These are phyloP conservation scores for Drosophila phalerata DNA, from an alignment of 2,888 invertebrate species.

Conservation along the genomic window DNA sequence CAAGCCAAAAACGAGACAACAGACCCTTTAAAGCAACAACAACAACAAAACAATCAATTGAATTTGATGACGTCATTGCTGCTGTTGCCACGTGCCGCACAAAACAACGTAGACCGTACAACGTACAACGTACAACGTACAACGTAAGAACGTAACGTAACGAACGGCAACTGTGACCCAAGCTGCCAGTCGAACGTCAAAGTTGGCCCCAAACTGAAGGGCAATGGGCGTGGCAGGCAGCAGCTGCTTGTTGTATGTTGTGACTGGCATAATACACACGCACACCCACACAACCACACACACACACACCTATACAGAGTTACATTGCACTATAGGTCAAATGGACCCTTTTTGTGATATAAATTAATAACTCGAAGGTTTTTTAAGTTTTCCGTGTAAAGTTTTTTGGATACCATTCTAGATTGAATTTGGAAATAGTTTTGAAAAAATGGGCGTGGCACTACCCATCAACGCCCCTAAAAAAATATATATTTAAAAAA, in stretches of 20 bases:
- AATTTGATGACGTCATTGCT: conserved; percentile 39
- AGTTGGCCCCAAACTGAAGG: conserved; percentile 34
- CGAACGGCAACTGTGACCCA: conserved; percentile 13
- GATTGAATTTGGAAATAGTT: too few relatives aligned
- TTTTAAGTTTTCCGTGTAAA: too few relatives aligned
- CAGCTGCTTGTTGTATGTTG: conserved; percentile 28
- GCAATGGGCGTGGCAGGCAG: conserved; percentile 45
- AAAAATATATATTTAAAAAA: too few relatives aligned
- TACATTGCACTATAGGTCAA: too few relatives aligned
- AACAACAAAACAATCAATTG: conserved; percentile 35
- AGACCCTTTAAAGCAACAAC: conserved; percentile 19
- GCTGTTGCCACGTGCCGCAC: conserved; percentile 31
- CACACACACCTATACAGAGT: not conserved
- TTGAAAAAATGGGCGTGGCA: too few relatives aligned
- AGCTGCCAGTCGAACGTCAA: conserved; percentile 47
- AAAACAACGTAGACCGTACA: conserved; percentile 11
- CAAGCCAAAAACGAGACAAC: conserved; percentile 1
- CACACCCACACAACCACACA: conserved; percentile 15
- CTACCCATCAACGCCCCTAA: too few relatives aligned
- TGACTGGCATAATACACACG: conserved; percentile 36
- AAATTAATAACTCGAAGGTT: too few relatives aligned
- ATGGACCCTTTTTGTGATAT: too few relatives aligned
- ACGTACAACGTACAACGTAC: not conserved
- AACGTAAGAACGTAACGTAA: conserved; percentile 3
- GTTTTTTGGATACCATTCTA: too few relatives aligned